Conservation (phyloP, 2,113 vertebrate genomes). For the Pangasianodon hypophthalmus region DNA sequence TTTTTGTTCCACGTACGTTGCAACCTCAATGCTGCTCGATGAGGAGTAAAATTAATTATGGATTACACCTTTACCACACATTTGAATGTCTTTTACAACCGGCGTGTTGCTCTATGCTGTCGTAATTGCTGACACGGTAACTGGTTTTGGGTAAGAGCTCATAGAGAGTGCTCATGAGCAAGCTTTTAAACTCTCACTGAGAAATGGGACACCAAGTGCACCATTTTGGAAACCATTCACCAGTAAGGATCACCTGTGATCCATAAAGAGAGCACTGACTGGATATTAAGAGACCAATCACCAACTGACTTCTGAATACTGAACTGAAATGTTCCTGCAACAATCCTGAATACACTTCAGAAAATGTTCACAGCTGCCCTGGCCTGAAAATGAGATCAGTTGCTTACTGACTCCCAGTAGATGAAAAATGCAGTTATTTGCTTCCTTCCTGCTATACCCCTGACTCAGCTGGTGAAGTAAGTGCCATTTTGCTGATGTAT, state of each 20-base stretch:
- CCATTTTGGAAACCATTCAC: not conserved
- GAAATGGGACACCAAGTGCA: not conserved
- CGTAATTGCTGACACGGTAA: not conserved
- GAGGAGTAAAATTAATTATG: not conserved
- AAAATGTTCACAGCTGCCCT: not conserved
- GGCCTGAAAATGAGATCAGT: slow-evolving; percentile 13
- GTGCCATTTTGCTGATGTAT: slow-evolving; percentile 25
- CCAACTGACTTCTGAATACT: not conserved
- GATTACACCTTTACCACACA: not conserved
- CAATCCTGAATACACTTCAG: not conserved
- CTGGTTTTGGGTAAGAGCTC: not conserved
- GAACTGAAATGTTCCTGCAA: not conserved
- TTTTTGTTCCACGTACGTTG: not conserved
- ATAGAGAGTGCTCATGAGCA: not conserved
- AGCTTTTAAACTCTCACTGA: not conserved
- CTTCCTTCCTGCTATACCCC: not conserved
- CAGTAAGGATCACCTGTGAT: too few species aligned
- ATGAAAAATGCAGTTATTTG: slow-evolving; percentile 6
- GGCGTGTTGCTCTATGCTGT: not conserved
- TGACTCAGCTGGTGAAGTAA: not conserved
- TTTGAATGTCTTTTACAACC: not conserved
- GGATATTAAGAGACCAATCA: not conserved
- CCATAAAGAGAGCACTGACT: not conserved
- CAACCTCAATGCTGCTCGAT: not conserved
- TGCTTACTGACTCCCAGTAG: not conserved